These are phyloP conservation scores for Oeneis ivallda DNA, from an alignment of 2,888 invertebrate genomes.

Conservation along the genomic window DNA sequence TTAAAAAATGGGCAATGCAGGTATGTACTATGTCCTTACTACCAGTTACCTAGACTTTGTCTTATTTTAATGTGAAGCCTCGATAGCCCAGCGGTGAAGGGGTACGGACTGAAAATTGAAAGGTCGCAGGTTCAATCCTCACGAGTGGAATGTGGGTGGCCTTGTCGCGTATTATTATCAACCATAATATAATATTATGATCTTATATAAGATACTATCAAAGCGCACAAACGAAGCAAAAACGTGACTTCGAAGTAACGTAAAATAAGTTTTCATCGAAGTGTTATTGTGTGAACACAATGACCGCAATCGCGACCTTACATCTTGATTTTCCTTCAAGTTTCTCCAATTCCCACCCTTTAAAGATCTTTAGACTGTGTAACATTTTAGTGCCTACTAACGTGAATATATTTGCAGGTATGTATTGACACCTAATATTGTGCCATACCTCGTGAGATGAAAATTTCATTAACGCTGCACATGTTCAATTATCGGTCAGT, in stretches of 20 bases:
- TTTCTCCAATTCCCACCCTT: conserved; percentile 18
- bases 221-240: conserved; percentile 35
- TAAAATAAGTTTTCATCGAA: conserved; percentile 58
- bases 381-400: background rate
- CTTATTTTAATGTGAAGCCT: background rate
- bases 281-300: conserved; percentile 64
- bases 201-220: conserved; percentile 21
- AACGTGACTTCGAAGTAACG: conserved; percentile 34
- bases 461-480: conserved; percentile 68
- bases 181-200: background rate
- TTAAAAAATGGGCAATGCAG: background rate
- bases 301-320: conserved; percentile 55
- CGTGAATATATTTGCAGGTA: conserved; percentile 10
- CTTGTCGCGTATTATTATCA: too few species aligned
- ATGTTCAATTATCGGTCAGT: conserved; percentile 69
- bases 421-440: conserved; percentile 30
- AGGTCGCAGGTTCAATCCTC: too few species aligned
- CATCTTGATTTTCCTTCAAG: conserved; percentile 22
- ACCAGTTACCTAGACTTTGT: too few species aligned
- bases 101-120: too few species aligned
- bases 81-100: too few species aligned
- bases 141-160: too few species aligned
- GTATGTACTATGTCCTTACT: too few species aligned
- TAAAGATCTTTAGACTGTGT: background rate
- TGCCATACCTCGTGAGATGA: conserved; percentile 48